Evolutionary conservation across 2,113 vertebrate species (phyloP).

Genomic region (Tupaia tana): DNA sequence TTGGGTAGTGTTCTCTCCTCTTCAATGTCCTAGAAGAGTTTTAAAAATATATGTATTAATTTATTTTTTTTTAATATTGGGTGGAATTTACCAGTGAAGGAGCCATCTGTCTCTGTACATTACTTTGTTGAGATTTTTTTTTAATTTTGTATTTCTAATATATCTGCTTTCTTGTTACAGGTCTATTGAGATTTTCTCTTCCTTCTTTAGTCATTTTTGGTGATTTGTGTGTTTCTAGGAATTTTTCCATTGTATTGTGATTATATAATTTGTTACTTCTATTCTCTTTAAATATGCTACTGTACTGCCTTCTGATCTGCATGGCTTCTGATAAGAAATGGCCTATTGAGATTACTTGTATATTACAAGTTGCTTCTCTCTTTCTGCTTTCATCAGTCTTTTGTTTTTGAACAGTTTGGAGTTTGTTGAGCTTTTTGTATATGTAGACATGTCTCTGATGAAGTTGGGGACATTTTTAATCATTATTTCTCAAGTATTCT

Average conservation of each 20-base stretch:
- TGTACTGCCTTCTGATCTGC: background rate
- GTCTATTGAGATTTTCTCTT: background rate
- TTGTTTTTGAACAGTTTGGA: constrained; percentile 7
- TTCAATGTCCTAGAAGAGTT: constrained; percentile 31
- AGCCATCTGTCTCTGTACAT: background rate
- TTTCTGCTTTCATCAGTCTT: constrained; percentile 44
- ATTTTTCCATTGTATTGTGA: background rate
- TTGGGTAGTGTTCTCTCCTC: background rate
- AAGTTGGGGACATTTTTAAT: background rate
- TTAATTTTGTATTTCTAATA: background rate
- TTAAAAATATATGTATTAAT: constrained; percentile 13
- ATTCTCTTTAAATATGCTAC: constrained; percentile 3
- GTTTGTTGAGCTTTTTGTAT: constrained; percentile 7
- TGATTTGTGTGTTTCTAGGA: constrained; percentile 37
- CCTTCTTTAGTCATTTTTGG: constrained; percentile 2
- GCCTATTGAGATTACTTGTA: constrained; percentile 24
- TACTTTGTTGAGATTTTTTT: background rate
- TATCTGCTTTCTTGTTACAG: background rate
- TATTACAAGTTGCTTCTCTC: background rate
- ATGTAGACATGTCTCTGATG: background rate
- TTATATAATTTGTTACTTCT: background rate
- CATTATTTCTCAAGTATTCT: constrained; percentile 37
- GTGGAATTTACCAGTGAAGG: constrained; percentile 47
- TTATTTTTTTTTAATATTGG: background rate
- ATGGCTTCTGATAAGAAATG: constrained; percentile 33